Evolutionary conservation across 2,888 invertebrate species (phyloP).

Genomic region (Drosophila austrosaltans): DNA sequence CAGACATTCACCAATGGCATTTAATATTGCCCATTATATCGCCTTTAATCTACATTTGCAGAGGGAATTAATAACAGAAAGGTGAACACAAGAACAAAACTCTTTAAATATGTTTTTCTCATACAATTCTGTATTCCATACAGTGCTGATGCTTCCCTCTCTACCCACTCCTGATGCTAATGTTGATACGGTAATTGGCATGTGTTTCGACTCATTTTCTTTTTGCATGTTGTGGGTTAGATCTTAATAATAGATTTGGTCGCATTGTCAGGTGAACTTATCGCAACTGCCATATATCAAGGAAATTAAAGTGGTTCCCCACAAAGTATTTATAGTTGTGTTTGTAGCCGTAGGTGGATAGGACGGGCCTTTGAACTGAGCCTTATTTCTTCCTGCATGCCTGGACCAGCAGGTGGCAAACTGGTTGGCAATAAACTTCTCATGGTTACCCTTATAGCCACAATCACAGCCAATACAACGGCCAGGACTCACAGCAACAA

Average conservation of each 20-base stretch:
- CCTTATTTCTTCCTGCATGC: neutral
- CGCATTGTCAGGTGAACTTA: constrained; percentile 69
- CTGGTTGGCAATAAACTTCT: constrained; percentile 27
- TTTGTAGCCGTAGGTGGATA: neutral
- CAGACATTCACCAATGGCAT: too few relatives aligned
- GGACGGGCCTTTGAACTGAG: constrained; percentile 19
- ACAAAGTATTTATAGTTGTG: neutral
- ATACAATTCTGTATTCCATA: too few relatives aligned
- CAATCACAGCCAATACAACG: constrained; percentile 8
- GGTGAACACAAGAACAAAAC: too few relatives aligned
- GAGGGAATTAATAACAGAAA: too few relatives aligned
- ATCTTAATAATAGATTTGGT: constrained; percentile 69
- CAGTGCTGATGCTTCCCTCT: neutral
- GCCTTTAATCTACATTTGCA: too few relatives aligned
- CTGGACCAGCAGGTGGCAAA: constrained; percentile 2
- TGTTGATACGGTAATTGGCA: constrained; percentile 66
- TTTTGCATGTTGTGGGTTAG: constrained; percentile 53
- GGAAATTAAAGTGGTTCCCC: constrained; percentile 57
- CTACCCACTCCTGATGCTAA: neutral
- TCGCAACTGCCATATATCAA: constrained; percentile 66
- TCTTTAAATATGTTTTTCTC: too few relatives aligned
- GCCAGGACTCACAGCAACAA: constrained; percentile 14
- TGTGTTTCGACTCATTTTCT: constrained; percentile 57
- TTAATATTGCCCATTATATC: too few relatives aligned
- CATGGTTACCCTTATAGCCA: constrained; percentile 30